Evolutionary conservation across 35 echinoderm and acorn worm species (phyloP), one percentile per base, ranked within the genome.

Genomic region (Amphiura filiformis): DNA sequence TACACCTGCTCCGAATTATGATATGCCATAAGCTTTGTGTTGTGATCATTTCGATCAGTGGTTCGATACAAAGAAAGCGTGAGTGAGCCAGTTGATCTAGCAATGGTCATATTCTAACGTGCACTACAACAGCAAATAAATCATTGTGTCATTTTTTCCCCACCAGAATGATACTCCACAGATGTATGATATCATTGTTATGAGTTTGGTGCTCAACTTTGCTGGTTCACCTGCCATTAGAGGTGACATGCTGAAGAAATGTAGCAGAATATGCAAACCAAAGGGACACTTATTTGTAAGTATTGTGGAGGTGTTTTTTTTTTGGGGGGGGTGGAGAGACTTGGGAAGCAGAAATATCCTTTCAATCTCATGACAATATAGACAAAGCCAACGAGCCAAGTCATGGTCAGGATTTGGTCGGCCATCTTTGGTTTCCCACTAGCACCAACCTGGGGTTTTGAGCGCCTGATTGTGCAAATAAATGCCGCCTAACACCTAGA

Each of bases 171-270:
- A 81, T 20, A 14, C 86, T 41, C 79, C 82, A 44, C 77, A 90
- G 26, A 39, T 81, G 28, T 99, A 90, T 79, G 90, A 99, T 81
- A 81, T 95, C 33, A 90, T 99, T 36, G 87, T 99, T 15, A 93
- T 99, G 33, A 99, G 96, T 78, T 52, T 99, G 79, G 96, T 99
- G 32, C 82, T 99, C 0, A 99, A 99, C 49, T 99, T 99, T 94
- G 96, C 90, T 85, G 91, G 96, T 28, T 85, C 87, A 17, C 96
- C 96, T 4, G 75, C 37, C 1, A 81, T 57, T 26, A 81, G 96
- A 32, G 96, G 96, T 70, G 82, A 90, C 22, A 99, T 99, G 96
- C 87, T 99, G 31, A 80, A 82, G 31, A 89, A 89, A 81, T 92
- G 92, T 36, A 34, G 37, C 17, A 65, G 49, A 17, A 75, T 99